Percentiles rank a stretch among this genome's conserved stretches.
Evolutionary conservation across 1,140 invertebrate genomes (phyloP).

Genomic region (Cotesia typhae): DNA sequence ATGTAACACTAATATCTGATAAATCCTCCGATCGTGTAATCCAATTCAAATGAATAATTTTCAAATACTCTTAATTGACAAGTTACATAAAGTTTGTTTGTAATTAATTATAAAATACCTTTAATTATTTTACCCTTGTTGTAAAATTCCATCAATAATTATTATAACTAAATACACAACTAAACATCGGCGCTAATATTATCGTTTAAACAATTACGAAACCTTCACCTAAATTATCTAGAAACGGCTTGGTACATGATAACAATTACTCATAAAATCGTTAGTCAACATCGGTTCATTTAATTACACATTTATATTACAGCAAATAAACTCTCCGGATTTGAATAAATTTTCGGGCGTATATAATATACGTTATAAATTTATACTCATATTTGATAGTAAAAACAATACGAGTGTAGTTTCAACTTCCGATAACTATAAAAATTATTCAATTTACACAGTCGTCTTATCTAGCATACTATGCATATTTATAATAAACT

Average conservation of each 20-base stretch:
- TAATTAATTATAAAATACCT: conserved; percentile 2
- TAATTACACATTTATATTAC: no score
- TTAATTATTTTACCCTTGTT: neutral
- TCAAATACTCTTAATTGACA: conserved; percentile 21
- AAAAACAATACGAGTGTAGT: neutral
- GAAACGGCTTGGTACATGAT: neutral
- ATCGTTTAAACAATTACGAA: conserved; percentile 21
- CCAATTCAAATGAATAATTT: conserved; percentile 26
- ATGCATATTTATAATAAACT: no score
- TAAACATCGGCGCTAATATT: neutral
- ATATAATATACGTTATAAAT: no score
- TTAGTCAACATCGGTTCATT: no score
- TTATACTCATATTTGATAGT: neutral
- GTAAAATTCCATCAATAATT: conserved; percentile 6
- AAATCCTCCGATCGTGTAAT: conserved; percentile 10
- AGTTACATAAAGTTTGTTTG: conserved; percentile 7
- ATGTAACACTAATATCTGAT: conserved; percentile 2
- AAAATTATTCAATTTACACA: no score
- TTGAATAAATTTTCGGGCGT: no score
- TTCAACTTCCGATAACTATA: neutral
- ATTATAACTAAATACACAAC: neutral
- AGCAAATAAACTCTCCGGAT: no score
- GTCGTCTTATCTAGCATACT: no score
- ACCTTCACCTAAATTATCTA: conserved; percentile 27
- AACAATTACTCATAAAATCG: neutral